phyloP scores from a whole-genome alignment of 2,797 vertebrate species.

The Catamblyrhynchus diadema region DNA sequence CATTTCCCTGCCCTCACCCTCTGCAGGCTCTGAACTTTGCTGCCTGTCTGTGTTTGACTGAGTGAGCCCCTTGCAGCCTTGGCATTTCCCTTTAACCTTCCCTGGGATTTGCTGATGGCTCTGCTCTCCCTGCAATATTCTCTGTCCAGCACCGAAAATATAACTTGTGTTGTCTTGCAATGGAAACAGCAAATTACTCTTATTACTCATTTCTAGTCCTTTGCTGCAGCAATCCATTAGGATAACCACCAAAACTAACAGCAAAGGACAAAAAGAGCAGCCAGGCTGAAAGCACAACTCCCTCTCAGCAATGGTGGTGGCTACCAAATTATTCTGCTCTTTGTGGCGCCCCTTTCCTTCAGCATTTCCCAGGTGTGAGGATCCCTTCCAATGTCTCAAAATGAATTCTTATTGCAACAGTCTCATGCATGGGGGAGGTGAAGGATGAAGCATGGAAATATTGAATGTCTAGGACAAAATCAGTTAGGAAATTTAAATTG shows the following conservation, averaged over 20 bases:
- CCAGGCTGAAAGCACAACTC: not conserved
- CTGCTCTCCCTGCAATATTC: not conserved
- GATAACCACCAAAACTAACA: not conserved
- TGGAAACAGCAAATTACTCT: constrained; percentile 43
- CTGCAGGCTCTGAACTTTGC: not conserved
- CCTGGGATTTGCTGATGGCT: not conserved
- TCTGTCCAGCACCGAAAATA: not conserved
- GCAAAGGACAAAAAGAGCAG: not conserved
- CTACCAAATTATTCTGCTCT: not conserved
- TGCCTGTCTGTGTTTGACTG: not conserved
- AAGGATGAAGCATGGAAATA: not conserved
- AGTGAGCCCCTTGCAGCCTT: not conserved
- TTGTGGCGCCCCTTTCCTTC: not conserved
- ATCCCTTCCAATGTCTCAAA: not conserved
- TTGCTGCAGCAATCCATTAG: constrained; percentile 24
- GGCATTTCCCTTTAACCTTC: constrained; percentile 31
- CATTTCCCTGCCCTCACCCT: not conserved
- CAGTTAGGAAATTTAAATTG: not conserved
- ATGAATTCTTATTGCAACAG: not conserved
- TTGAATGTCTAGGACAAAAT: not conserved
- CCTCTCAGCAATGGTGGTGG: not conserved
- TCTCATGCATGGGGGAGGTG: not conserved
- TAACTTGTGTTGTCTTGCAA: not conserved
- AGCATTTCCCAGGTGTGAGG: not conserved
- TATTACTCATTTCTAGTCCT: constrained; percentile 43